Conservation (phyloP, 2,888 invertebrate species). For the Poecilobothrus nobilitatus region DNA sequence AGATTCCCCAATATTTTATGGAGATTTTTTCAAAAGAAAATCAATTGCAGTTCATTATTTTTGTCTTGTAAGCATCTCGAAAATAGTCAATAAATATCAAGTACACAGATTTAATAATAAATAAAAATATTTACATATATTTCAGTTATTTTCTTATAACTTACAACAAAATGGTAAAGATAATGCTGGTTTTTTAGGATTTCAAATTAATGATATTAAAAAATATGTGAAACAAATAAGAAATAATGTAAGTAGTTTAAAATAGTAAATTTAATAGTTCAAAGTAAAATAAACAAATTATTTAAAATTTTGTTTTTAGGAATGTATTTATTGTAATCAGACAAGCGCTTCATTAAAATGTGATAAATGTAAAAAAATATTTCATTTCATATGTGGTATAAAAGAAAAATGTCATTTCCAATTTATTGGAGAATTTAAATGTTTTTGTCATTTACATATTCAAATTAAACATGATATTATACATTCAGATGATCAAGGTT, state of each 20-base stretch:
- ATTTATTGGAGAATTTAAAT: conserved; percentile 30
- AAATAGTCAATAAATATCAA: background rate
- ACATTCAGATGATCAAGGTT: conserved; percentile 22
- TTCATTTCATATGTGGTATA: conserved; percentile 32
- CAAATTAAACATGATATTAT: conserved; percentile 26
- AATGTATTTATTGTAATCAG: conserved; percentile 30
- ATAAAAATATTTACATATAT: conserved; percentile 26
- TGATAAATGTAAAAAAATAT: conserved; percentile 28
- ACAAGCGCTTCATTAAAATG: conserved; percentile 31
- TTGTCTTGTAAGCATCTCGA: conserved; percentile 31
- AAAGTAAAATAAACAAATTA: too few species aligned
- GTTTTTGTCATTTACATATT: conserved; percentile 31
- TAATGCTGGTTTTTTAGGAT: conserved; percentile 66
- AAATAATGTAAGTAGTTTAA: conserved; percentile 49
- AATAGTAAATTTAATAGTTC: background rate
- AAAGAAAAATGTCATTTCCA: conserved; percentile 27
- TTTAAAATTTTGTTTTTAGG: conserved; percentile 14
- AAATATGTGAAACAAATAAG: conserved; percentile 56
- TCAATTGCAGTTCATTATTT: conserved; percentile 33
- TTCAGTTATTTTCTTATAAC: conserved; percentile 60
- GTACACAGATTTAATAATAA: background rate
- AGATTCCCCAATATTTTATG: conserved; percentile 27
- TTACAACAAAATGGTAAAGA: conserved; percentile 61
- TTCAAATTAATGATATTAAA: conserved; percentile 59
- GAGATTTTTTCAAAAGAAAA: conserved; percentile 33